Evolutionary conservation across 2,797 vertebrate species (phyloP).

Genomic region (Staurois parvus): DNA sequence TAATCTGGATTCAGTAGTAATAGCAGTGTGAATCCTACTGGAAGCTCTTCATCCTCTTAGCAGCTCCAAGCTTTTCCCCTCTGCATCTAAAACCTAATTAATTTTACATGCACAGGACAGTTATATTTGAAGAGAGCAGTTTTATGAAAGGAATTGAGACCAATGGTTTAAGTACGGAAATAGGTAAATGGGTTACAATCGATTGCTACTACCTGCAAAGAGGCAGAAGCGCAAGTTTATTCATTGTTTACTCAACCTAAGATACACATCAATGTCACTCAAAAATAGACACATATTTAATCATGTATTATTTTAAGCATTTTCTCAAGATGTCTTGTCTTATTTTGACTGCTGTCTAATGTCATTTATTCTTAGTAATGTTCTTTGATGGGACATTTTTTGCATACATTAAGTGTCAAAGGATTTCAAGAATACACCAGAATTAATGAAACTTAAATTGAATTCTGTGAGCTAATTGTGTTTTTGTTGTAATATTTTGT

Average conservation of each 20-base stretch:
- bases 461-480: background rate
- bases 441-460: conserved; percentile 9
- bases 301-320: conserved; percentile 35
- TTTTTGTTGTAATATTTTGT: background rate
- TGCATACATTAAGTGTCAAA: conserved; percentile 37
- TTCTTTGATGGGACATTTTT: conserved; percentile 33
- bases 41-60: conserved; percentile 41
- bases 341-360: conserved; percentile 39
- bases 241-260: conserved; percentile 6
- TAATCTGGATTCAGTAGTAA: conserved; percentile 44
- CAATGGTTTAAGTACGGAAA: conserved; percentile 23
- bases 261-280: conserved; percentile 16
- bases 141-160: conserved; percentile 22
- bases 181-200: conserved; percentile 34
- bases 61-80: conserved; percentile 23
- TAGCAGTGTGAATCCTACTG: conserved; percentile 29
- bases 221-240: background rate
- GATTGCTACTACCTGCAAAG: conserved; percentile 17
- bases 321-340: conserved; percentile 18
- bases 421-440: background rate
- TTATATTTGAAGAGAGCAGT: conserved; percentile 26
- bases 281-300: conserved; percentile 36
- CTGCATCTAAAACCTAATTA: conserved; percentile 48
- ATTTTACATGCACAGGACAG: conserved; percentile 25
- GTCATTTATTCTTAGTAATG: conserved; percentile 9